These are phyloP conservation scores for Manis pentadactyla DNA, from an alignment of 2,797 vertebrate species.

Conservation along the genomic window DNA sequence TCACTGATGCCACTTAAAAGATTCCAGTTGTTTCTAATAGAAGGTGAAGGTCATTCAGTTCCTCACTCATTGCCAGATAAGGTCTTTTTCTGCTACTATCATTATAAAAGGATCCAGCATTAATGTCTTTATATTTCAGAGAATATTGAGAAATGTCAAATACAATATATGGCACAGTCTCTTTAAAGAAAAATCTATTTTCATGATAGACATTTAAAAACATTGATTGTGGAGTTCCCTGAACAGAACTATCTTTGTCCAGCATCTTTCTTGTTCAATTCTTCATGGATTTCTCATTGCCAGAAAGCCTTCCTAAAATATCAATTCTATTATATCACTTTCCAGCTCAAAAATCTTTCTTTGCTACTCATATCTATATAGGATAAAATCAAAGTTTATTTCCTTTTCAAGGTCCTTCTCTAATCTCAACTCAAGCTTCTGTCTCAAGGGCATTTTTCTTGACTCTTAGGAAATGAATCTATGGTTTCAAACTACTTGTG, in stretches of 20 bases:
- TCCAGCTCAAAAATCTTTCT: neutral
- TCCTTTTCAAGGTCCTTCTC: neutral
- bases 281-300: neutral
- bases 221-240: neutral
- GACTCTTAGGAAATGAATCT: neutral
- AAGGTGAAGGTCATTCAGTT: neutral
- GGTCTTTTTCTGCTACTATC: neutral
- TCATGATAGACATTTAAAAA: neutral
- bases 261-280: neutral
- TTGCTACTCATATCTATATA: neutral
- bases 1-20: neutral
- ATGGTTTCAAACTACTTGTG: neutral
- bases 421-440: neutral
- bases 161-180: neutral
- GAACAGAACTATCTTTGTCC: neutral
- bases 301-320: neutral
- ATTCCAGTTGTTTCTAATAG: constrained; percentile 29
- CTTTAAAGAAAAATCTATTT: neutral
- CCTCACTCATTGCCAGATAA: neutral
- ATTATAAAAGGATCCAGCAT: neutral
- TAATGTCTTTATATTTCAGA: constrained; percentile 21
- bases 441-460: neutral
- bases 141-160: neutral
- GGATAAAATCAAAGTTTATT: neutral
- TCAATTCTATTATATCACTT: neutral